Percentiles rank a stretch among this genome's conserved stretches.
phyloP scores from a whole-genome alignment of 2,797 vertebrate species.

The Rhinichthys osculus region DNA sequence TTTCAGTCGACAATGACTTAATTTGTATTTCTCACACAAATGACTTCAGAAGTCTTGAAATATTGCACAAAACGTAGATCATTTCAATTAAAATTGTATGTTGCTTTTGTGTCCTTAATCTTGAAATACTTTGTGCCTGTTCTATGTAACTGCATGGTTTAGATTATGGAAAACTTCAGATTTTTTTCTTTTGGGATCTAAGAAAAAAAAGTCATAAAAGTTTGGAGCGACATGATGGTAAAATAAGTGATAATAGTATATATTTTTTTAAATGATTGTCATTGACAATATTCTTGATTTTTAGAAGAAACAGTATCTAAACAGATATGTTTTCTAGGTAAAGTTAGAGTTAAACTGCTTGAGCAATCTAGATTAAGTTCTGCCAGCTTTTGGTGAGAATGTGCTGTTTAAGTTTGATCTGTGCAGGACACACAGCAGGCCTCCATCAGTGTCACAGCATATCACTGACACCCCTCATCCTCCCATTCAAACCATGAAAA shows the following conservation, averaged over 20 bases:
- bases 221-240: not conserved
- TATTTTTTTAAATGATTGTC: not conserved
- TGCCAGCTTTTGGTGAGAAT: slow-evolving; percentile 25
- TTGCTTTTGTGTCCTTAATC: not conserved
- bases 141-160: not conserved
- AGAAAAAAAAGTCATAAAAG: not conserved
- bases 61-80: not conserved
- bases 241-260: not conserved
- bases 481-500: slow-evolving; percentile 70
- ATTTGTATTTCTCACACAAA: not conserved
- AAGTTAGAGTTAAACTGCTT: slow-evolving; percentile 3
- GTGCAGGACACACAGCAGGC: slow-evolving; percentile 26
- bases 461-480: slow-evolving; percentile 68
- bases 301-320: not conserved
- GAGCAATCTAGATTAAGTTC: not conserved
- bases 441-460: slow-evolving; percentile 41
- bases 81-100: not conserved
- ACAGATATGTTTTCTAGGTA: not conserved
- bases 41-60: not conserved
- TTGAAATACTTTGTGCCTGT: not conserved
- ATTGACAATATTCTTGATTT: not conserved
- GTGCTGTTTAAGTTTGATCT: not conserved
- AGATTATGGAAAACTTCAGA: not conserved
- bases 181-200: not conserved
- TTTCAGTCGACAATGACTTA: not conserved